These are phyloP conservation scores for Platygyra sinensis DNA, from an alignment of 64 coral and sea anemone species.

Conservation along the genomic window DNA sequence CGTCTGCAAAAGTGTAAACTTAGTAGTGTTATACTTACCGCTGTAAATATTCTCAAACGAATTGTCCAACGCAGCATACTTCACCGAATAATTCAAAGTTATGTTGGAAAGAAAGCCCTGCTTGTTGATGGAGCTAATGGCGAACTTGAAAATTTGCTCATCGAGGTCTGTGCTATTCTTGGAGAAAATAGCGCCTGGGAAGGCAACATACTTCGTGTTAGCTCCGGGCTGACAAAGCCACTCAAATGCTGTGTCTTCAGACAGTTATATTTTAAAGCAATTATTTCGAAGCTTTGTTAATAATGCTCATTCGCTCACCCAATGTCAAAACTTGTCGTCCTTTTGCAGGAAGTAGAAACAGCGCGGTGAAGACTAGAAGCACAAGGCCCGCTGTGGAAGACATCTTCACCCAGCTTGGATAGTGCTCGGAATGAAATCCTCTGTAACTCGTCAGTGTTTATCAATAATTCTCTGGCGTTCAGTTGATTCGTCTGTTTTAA, in stretches of 20 bases:
- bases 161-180: slow-evolving; percentile 46
- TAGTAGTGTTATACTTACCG: slow-evolving; percentile 21
- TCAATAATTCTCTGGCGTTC: background rate
- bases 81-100: slow-evolving; percentile 29
- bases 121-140: slow-evolving; percentile 41
- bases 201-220: background rate
- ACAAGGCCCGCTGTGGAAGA: background rate
- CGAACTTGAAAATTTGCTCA: slow-evolving; percentile 66
- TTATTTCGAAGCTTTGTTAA: background rate
- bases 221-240: background rate
- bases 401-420: background rate
- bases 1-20: too few relatives aligned
- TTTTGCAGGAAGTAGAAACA: background rate
- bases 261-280: background rate
- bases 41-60: slow-evolving; percentile 68
- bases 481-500: background rate
- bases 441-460: background rate
- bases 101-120: slow-evolving; percentile 9
- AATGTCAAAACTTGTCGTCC: background rate
- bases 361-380: background rate
- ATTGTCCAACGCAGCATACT: slow-evolving; percentile 14
- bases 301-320: background rate
- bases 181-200: slow-evolving; percentile 64
- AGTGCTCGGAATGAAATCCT: background rate
- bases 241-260: background rate